Conservation (phyloP, 1,140 invertebrate species). For the Drosophila kurseongensis region DNA sequence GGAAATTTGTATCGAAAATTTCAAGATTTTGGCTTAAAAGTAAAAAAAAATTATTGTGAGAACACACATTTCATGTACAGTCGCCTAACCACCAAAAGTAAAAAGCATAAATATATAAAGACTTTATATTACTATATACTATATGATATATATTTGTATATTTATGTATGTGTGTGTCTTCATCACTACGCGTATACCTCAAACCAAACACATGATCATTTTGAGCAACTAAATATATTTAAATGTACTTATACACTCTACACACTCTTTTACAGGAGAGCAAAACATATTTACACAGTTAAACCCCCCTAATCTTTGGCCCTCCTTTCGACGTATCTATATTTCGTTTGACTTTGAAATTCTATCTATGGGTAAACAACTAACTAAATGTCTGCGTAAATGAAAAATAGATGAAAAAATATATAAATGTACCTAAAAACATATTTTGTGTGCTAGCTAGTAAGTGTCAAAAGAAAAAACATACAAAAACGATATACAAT, state of each 20-base stretch:
- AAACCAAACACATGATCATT: conserved; percentile 80
- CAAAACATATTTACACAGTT: conserved; percentile 68
- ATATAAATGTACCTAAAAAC: conserved; percentile 81
- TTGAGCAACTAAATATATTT: conserved; percentile 75
- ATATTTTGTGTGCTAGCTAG: conserved; percentile 83
- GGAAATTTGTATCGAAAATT: conserved; percentile 36
- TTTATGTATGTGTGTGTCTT: conserved; percentile 84
- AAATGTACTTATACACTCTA: conserved; percentile 81
- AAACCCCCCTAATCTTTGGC: conserved; percentile 30
- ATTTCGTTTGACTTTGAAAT: conserved; percentile 58
- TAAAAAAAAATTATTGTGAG: conserved; percentile 38
- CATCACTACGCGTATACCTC: conserved; percentile 84
- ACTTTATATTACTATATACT: conserved; percentile 55
- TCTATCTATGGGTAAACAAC: conserved; percentile 59
- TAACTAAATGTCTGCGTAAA: conserved; percentile 76
- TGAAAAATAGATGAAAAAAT: conserved; percentile 56
- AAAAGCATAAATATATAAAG: conserved; percentile 38
- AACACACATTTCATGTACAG: conserved; percentile 49
- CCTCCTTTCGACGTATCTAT: conserved; percentile 50
- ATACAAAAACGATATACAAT: conserved; percentile 58
- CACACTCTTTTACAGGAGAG: conserved; percentile 57
- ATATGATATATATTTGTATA: conserved; percentile 66
- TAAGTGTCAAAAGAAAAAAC: conserved; percentile 73
- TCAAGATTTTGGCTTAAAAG: conserved; percentile 27
- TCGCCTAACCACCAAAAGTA: conserved; percentile 36